Percentiles rank a stretch among this genome's conserved stretches.
These are phyloP conservation scores for Coregonus clupeaformis DNA, from an alignment of 2,113 vertebrate species.

Conservation along the genomic window DNA sequence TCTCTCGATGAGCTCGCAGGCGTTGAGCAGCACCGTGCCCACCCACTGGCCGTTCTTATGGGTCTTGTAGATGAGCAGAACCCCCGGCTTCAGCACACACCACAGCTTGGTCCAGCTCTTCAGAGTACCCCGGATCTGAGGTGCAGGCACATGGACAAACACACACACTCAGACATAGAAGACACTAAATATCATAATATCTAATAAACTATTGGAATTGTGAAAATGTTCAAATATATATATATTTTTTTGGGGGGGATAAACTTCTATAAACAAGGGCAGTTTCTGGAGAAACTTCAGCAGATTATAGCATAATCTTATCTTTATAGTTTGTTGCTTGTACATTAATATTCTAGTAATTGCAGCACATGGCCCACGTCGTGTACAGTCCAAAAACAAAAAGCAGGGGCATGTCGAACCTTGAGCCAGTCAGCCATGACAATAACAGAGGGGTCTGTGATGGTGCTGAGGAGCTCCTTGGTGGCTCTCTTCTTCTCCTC, in stretches of 20 bases:
- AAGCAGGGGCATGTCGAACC: conserved; percentile 66
- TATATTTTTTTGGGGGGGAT: too few relatives aligned
- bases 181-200: background rate
- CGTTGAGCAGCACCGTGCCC: conserved; percentile 96
- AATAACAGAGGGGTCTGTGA: conserved; percentile 96
- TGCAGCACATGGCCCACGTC: background rate
- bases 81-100: conserved; percentile 97
- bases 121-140: conserved; percentile 94
- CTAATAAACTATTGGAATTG: background rate
- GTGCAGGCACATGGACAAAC: background rate
- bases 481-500: conserved; percentile 98
- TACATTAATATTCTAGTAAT: too few relatives aligned
- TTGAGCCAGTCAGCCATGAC: conserved; percentile 99
- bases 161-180: background rate
- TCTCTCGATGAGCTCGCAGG: conserved; percentile 97
- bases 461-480: conserved; percentile 96
- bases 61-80: conserved; percentile 96
- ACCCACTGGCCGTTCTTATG: conserved; percentile 98
- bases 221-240: background rate
- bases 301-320: too few relatives aligned
- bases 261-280: background rate
- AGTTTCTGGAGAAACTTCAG: too few relatives aligned
- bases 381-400: background rate
- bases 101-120: conserved; percentile 99
- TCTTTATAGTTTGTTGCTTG: too few relatives aligned